phyloP scores from a whole-genome alignment of 1,140 invertebrate species.

The Atta cephalotes region DNA sequence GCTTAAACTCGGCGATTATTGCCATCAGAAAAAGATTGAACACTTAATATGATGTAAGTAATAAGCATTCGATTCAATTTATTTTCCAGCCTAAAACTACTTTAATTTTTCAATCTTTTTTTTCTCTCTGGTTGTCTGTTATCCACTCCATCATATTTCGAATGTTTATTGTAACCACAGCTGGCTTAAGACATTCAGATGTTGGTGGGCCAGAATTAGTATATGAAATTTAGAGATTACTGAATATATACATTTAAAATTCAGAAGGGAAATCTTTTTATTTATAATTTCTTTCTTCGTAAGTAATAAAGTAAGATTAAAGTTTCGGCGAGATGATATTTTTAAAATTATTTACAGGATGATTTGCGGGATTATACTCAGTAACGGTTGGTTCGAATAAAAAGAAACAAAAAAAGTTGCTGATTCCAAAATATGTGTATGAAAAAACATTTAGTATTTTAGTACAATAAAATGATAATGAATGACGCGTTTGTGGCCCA shows the following conservation, averaged over 20 bases:
- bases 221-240: not conserved
- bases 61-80: slow-evolving; percentile 62
- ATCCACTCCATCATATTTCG: not conserved
- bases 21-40: slow-evolving; percentile 48
- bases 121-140: slow-evolving; percentile 35
- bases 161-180: slow-evolving; percentile 41
- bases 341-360: not conserved
- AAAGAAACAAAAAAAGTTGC: not conserved
- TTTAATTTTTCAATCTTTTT: slow-evolving; percentile 9
- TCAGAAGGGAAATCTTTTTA: not conserved
- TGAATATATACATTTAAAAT: not conserved
- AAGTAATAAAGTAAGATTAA: not conserved
- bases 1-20: slow-evolving; percentile 34
- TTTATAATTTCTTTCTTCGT: not conserved
- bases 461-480: slow-evolving; percentile 11
- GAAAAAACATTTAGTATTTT: slow-evolving; percentile 8
- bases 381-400: not conserved
- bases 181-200: slow-evolving; percentile 51
- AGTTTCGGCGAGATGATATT: not conserved
- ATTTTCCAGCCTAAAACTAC: not conserved
- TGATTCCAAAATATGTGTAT: slow-evolving; percentile 5
- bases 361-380: not conserved
- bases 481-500: slow-evolving; percentile 11
- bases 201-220: slow-evolving; percentile 10
- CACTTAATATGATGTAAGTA: slow-evolving; percentile 67